Conservation (phyloP, 2,797 vertebrate genomes). For the Diplodus sargus region DNA sequence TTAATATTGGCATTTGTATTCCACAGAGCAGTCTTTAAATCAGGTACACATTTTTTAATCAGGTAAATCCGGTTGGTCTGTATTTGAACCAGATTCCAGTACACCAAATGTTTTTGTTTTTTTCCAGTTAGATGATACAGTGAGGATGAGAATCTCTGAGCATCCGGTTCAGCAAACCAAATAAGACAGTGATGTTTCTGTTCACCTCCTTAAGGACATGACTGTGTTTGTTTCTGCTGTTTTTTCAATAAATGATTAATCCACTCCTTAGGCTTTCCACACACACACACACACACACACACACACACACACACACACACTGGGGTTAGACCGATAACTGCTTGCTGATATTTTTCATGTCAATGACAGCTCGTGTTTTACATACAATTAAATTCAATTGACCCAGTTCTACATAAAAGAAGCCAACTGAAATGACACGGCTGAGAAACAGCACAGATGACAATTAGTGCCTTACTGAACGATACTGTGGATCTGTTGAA, state of each 20-base stretch:
- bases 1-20: neutral
- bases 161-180: slow-evolving; percentile 37
- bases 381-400: neutral
- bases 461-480: neutral
- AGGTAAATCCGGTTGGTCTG: no score
- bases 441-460: neutral
- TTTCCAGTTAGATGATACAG: neutral
- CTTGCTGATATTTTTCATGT: slow-evolving; percentile 10
- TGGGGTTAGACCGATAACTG: slow-evolving; percentile 2
- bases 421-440: neutral
- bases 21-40: neutral
- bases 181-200: slow-evolving; percentile 45
- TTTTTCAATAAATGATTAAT: slow-evolving; percentile 84
- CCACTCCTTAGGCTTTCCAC: slow-evolving; percentile 52
- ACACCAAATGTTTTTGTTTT: neutral
- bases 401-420: neutral
- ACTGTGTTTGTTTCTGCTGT: slow-evolving; percentile 67
- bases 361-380: neutral
- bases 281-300: neutral
- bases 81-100: neutral
- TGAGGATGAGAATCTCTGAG: slow-evolving; percentile 9
- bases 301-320: neutral
- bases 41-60: no score
- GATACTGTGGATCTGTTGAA: neutral
- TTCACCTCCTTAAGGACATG: slow-evolving; percentile 52